Conservation (phyloP, 2,888 invertebrate genomes). For the Nomada fabriciana region DNA sequence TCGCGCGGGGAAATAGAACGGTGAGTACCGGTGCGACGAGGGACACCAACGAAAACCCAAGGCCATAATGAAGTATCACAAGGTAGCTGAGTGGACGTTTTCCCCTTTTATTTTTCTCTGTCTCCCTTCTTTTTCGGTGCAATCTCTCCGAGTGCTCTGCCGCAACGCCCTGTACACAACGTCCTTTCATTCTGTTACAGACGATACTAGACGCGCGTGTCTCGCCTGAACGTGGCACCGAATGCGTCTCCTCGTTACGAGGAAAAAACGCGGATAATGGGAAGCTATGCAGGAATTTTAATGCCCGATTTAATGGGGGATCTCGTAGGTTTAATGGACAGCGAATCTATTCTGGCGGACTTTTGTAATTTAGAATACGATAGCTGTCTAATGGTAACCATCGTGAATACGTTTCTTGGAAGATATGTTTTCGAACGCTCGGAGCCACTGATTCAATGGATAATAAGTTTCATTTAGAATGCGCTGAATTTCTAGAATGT, state of each 20-base stretch:
- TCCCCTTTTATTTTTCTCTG: neutral
- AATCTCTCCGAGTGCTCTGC: constrained; percentile 32
- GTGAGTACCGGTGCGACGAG: constrained; percentile 22
- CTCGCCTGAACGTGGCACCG: constrained; percentile 13
- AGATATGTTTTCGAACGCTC: too few relatives aligned
- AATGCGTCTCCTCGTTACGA: neutral
- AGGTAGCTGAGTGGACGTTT: neutral
- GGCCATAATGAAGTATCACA: constrained; percentile 30
- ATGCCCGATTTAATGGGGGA: neutral
- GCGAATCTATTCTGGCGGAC: neutral
- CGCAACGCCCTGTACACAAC: neutral
- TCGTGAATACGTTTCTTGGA: too few relatives aligned
- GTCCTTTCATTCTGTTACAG: constrained; percentile 28
- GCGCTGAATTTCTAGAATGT: neutral
- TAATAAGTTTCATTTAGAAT: too few relatives aligned
- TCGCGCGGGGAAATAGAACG: constrained; percentile 60
- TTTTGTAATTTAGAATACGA: neutral
- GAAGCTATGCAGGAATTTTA: neutral
- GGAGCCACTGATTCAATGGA: too few relatives aligned
- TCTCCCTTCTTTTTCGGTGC: neutral
- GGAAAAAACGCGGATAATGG: constrained; percentile 7
- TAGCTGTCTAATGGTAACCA: neutral
- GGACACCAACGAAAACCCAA: constrained; percentile 28
- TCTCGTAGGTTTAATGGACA: neutral
- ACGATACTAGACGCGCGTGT: constrained; percentile 3